A percentile compares a stretch with the other conserved stretches of the same genome.
phyloP scores from a whole-genome alignment of 1,140 invertebrate genomes.

The Mizuhopecten yessoensis region DNA sequence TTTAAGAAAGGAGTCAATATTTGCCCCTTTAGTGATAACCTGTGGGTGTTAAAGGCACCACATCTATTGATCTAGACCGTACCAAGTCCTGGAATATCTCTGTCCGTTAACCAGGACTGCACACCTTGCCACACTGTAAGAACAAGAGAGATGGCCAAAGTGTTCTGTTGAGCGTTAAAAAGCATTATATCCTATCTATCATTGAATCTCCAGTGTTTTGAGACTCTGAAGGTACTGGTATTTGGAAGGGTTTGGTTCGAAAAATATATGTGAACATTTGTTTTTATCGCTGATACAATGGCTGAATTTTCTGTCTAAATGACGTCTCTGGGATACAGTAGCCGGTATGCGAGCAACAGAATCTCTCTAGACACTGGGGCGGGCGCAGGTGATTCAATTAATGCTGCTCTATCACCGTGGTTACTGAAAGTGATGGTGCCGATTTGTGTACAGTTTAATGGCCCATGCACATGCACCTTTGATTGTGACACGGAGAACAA shows the following conservation, averaged over 20 bases:
- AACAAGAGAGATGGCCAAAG: not conserved
- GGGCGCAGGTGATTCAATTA: constrained; percentile 24
- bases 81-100: not conserved
- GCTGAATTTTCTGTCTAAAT: not conserved
- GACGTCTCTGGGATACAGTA: not conserved
- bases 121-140: not conserved
- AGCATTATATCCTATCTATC: not conserved
- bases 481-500: constrained; percentile 8
- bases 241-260: not conserved
- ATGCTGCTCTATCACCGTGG: not conserved
- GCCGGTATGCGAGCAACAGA: not conserved
- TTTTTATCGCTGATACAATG: not conserved
- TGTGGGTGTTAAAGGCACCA: not conserved
- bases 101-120: not conserved
- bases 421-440: not conserved
- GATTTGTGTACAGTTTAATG: constrained; percentile 27
- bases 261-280: not conserved
- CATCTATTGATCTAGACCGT: not conserved
- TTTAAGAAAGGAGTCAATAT: not conserved
- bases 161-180: not conserved
- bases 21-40: not conserved
- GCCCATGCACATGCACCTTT: constrained; percentile 27
- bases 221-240: not conserved
- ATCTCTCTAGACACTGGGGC: constrained; percentile 30
- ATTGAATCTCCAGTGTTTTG: not conserved